These are phyloP conservation scores for Struthio camelus DNA, from an alignment of 2,113 vertebrate genomes.

Conservation along the genomic window DNA sequence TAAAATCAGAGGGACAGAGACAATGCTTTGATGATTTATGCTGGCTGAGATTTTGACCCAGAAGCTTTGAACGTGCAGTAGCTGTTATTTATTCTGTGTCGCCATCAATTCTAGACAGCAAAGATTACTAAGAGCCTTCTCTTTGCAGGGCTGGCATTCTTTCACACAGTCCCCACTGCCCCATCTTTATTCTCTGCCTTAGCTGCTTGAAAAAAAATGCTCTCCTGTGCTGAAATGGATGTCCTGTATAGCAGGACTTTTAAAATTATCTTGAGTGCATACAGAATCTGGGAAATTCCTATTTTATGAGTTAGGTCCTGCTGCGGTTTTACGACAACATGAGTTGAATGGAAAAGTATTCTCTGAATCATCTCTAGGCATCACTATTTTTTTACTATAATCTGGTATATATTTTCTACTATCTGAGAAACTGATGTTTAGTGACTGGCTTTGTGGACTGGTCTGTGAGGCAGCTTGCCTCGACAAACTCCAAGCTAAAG, in stretches of 20 bases:
- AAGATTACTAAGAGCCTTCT: neutral
- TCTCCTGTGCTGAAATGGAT: neutral
- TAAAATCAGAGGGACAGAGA: neutral
- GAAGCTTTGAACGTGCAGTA: constrained; percentile 26
- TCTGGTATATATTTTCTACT: neutral
- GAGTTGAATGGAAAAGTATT: constrained; percentile 22
- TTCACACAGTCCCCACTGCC: neutral
- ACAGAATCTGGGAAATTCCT: neutral
- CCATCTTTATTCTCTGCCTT: neutral
- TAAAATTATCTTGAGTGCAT: neutral
- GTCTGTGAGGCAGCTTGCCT: neutral
- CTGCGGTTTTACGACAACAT: neutral
- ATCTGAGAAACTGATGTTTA: neutral
- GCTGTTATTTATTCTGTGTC: constrained; percentile 38
- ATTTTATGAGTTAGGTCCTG: neutral
- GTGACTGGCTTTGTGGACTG: neutral
- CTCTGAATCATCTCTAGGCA: neutral
- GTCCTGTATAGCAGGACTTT: neutral
- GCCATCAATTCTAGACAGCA: neutral
- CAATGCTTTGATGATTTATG: constrained; percentile 6
- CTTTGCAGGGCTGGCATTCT: neutral
- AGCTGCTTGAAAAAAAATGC: neutral
- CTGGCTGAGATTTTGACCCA: constrained; percentile 9
- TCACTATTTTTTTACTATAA: neutral
- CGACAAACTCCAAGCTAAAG: neutral